These are phyloP conservation scores for Drosophila macrothrix DNA, from an alignment of 2,888 invertebrate genomes.

Conservation along the genomic window DNA sequence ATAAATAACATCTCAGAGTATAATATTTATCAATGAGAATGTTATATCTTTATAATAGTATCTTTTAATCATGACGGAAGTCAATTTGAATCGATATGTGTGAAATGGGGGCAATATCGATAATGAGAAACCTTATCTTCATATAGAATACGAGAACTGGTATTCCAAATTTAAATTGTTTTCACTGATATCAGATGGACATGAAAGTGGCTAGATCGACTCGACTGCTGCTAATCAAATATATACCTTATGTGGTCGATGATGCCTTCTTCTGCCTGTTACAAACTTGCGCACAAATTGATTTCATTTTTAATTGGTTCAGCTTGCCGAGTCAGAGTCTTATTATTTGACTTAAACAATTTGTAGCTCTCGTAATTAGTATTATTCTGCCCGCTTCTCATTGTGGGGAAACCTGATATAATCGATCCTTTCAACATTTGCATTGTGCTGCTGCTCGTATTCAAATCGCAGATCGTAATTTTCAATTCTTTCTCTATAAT, in stretches of 20 bases:
- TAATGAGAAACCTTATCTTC: background rate
- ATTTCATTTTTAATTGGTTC: background rate
- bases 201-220: background rate
- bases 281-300: background rate
- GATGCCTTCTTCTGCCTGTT: background rate
- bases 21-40: background rate
- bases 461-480: constrained; percentile 59
- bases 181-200: background rate
- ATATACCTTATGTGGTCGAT: background rate
- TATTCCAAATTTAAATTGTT: too few species aligned
- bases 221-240: background rate
- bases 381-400: background rate
- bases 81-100: background rate
- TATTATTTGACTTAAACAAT: background rate
- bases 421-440: constrained; percentile 11
- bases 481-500: constrained; percentile 51
- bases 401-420: background rate
- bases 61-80: background rate
- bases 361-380: background rate
- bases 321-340: background rate
- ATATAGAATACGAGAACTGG: background rate
- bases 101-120: background rate
- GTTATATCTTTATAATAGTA: background rate
- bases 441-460: constrained; percentile 42
- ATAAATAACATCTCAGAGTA: background rate